Conservation (phyloP, 2,797 vertebrate genomes). For the Sebastes diaconus region DNA sequence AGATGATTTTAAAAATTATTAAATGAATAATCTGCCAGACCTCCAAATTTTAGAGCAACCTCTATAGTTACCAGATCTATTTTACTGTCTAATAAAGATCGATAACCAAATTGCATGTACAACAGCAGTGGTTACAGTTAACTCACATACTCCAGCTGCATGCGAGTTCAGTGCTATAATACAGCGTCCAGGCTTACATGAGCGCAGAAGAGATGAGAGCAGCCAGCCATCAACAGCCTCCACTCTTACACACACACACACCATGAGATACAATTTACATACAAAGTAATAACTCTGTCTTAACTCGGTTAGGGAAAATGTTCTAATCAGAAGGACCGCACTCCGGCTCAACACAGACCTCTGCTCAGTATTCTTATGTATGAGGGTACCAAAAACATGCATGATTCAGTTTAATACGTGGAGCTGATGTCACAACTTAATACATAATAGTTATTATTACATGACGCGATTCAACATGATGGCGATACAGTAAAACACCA, state of each 20-base stretch:
- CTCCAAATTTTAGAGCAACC: neutral
- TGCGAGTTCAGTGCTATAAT: neutral
- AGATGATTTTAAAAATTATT: neutral
- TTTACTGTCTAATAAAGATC: neutral
- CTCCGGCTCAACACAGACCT: neutral
- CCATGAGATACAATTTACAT: neutral
- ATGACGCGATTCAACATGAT: no score
- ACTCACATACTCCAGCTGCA: neutral
- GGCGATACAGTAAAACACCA: no score
- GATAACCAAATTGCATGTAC: neutral
- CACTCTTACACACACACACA: neutral
- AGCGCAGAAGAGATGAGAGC: slow-evolving; percentile 9
- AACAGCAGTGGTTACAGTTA: neutral
- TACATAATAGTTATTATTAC: no score
- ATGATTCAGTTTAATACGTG: neutral
- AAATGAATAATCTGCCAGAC: neutral
- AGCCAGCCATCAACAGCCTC: slow-evolving; percentile 2
- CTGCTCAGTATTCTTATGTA: neutral
- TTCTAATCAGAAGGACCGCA: neutral
- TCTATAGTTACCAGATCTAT: neutral
- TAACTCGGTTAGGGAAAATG: neutral
- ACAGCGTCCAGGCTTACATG: slow-evolving; percentile 1
- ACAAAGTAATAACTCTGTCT: neutral
- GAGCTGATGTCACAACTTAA: no score
- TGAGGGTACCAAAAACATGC: neutral